Percentiles rank a stretch among this genome's conserved stretches.
phyloP scores from a whole-genome alignment of 2,113 vertebrate species.

The Seriola quinqueradiata region DNA sequence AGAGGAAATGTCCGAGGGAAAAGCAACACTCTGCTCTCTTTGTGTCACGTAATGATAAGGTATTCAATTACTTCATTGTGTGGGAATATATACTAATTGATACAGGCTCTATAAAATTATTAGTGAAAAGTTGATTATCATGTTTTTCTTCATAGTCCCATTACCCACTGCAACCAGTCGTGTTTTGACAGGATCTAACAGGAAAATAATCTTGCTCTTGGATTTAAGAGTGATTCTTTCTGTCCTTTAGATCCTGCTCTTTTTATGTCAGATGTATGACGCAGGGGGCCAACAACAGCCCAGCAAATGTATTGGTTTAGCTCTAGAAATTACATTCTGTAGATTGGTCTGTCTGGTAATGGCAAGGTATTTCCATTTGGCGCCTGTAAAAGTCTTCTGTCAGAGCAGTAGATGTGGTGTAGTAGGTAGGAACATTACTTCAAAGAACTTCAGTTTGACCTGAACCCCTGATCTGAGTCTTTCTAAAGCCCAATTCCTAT shows the following conservation, averaged over 20 bases:
- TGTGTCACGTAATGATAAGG: slow-evolving; percentile 15
- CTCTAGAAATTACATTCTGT: background rate
- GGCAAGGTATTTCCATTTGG: too few species aligned
- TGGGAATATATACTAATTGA: slow-evolving; percentile 1
- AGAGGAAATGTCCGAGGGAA: slow-evolving; percentile 8
- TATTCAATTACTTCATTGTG: background rate
- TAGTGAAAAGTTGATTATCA: background rate
- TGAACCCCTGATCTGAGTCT: too few species aligned
- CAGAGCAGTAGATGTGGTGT: too few species aligned
- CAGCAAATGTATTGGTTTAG: background rate
- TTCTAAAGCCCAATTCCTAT: too few species aligned
- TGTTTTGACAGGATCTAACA: background rate
- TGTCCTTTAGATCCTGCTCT: background rate
- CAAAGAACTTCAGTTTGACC: too few species aligned
- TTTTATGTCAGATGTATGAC: background rate
- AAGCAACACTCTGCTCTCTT: slow-evolving; percentile 24
- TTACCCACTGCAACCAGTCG: background rate
- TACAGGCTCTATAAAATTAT: background rate
- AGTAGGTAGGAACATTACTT: too few species aligned
- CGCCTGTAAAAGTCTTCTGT: too few species aligned
- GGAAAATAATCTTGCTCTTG: background rate
- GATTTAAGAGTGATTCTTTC: background rate
- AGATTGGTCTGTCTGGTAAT: too few species aligned
- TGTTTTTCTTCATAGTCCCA: background rate
- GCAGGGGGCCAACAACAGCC: too few species aligned